A percentile compares a stretch with the other conserved stretches of the same genome.
Conservation (phyloP, 2,888 invertebrate species). For the Erebia ligea region DNA sequence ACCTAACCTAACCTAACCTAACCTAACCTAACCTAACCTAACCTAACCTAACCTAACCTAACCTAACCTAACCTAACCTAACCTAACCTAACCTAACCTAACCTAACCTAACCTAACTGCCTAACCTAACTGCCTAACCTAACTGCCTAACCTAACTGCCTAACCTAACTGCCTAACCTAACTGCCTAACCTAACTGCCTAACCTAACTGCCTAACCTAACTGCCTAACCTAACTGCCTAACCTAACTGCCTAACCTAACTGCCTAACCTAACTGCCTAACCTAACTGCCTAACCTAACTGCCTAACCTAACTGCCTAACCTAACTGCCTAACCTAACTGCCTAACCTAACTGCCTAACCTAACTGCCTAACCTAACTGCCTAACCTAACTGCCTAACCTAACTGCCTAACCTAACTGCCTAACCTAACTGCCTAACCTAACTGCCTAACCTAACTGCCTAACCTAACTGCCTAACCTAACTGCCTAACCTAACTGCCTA, state of each 20-base stretch:
- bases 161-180: neutral
- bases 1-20: constrained; percentile 19
- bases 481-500: neutral
- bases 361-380: neutral
- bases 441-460: constrained; percentile 23
- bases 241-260: constrained; percentile 2
- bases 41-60: neutral
- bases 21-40: neutral
- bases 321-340: neutral
- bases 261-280: constrained; percentile 8
- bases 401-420: constrained; percentile 30
- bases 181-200: neutral
- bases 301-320: neutral
- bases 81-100: constrained; percentile 34
- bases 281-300: neutral
- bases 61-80: constrained; percentile 21
- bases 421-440: constrained; percentile 21
- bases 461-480: constrained; percentile 20
- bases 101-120: constrained; percentile 36
- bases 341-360: constrained; percentile 25
- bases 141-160: constrained; percentile 30
- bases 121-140: constrained; percentile 40
- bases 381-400: constrained; percentile 11
- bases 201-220: constrained; percentile 10
- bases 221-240: constrained; percentile 13